These are phyloP conservation scores for Psittacula cyanocephala DNA, from an alignment of 2,113 vertebrate species.

Conservation along the genomic window DNA sequence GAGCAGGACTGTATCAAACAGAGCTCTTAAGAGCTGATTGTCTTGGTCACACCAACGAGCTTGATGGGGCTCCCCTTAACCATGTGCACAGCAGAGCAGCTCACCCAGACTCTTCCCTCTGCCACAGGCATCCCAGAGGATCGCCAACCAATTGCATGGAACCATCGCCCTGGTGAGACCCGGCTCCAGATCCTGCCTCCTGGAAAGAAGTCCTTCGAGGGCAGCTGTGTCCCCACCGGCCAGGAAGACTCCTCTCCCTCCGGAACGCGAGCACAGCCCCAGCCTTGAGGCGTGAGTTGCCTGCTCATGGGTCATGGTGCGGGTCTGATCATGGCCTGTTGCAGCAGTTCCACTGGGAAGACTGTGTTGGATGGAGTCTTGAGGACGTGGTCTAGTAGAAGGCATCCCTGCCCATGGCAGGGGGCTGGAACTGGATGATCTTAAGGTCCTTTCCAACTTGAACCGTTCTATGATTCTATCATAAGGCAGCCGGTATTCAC, in stretches of 20 bases:
- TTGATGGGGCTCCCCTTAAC: not conserved
- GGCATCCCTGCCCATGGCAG: not conserved
- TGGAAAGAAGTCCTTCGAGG: not conserved
- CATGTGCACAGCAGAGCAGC: accelerated
- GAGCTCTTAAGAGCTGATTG: not conserved
- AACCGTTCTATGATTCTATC: not conserved
- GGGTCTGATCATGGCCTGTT: not conserved
- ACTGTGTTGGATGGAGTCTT: not conserved
- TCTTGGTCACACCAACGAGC: not conserved
- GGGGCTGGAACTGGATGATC: not conserved
- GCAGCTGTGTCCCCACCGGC: not conserved
- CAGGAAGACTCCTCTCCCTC: not conserved
- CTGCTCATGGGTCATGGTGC: accelerated
- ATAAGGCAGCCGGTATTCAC: accelerated
- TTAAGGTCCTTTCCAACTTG: not conserved
- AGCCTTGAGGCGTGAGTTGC: conserved; percentile 69
- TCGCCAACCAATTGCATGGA: conserved; percentile 78
- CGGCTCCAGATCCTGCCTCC: conserved; percentile 11
- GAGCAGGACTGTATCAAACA: not conserved
- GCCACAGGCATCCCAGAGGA: conserved; percentile 71
- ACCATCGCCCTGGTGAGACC: conserved; percentile 76
- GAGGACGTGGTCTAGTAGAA: not conserved
- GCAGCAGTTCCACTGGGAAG: not conserved
- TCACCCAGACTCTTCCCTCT: not conserved
- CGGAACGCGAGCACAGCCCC: not conserved